These are phyloP conservation scores for Anastatus disparis DNA, from an alignment of 1,140 invertebrate genomes.

Conservation along the genomic window DNA sequence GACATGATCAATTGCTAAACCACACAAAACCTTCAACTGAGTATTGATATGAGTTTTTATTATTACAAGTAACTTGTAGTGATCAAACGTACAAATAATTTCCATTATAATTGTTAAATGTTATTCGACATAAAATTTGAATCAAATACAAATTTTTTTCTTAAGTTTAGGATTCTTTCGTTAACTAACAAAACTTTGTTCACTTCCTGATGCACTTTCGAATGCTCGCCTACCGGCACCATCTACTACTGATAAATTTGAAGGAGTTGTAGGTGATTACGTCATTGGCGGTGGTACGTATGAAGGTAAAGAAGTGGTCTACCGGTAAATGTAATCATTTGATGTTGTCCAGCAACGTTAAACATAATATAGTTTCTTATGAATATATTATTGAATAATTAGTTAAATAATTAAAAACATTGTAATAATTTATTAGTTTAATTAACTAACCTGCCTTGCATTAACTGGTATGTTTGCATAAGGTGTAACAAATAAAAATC, in stretches of 20 bases:
- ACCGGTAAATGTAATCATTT: constrained; percentile 58
- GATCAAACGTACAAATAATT: too few relatives aligned
- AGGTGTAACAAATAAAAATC: constrained; percentile 52
- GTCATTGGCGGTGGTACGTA: constrained; percentile 64
- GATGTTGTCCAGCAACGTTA: constrained; percentile 29
- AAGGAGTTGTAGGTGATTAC: constrained; percentile 49
- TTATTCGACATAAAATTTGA: too few relatives aligned
- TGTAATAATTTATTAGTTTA: not conserved
- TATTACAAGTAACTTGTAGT: too few relatives aligned
- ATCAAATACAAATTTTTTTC: too few relatives aligned
- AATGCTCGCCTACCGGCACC: constrained; percentile 59
- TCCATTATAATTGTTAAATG: too few relatives aligned
- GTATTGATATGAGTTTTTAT: too few relatives aligned
- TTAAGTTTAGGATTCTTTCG: constrained; percentile 65
- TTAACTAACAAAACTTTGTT: constrained; percentile 57
- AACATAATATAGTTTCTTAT: too few relatives aligned
- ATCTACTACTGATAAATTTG: constrained; percentile 56
- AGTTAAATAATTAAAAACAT: not conserved
- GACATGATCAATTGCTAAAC: too few relatives aligned
- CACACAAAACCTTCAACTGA: too few relatives aligned
- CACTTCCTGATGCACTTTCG: constrained; percentile 66
- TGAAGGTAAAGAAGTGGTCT: constrained; percentile 64
- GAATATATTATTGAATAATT: not conserved
- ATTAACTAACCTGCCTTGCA: constrained; percentile 57
- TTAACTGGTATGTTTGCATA: constrained; percentile 61